Evolutionary conservation across 2,888 invertebrate genomes (phyloP).

Genomic region (Ametastegia equiseti): DNA sequence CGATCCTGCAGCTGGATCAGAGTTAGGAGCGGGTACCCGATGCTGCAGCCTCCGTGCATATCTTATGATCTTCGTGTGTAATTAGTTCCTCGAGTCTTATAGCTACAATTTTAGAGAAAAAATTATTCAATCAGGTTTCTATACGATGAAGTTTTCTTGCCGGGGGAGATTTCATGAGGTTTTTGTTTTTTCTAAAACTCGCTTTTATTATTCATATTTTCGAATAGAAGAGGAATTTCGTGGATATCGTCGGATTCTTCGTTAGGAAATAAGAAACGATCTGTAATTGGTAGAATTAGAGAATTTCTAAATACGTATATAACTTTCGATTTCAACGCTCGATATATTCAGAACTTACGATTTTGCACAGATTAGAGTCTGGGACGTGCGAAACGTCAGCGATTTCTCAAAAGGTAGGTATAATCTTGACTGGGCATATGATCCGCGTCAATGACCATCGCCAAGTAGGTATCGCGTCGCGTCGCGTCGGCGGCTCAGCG

Average conservation of each 20-base stretch:
- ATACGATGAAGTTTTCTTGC: neutral
- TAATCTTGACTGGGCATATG: neutral
- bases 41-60: constrained; percentile 10
- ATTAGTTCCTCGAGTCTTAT: constrained; percentile 25
- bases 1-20: constrained; percentile 45
- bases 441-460: constrained; percentile 36
- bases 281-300: neutral
- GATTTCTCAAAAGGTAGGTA: constrained; percentile 10
- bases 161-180: neutral
- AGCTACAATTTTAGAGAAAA: constrained; percentile 2
- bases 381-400: constrained; percentile 10
- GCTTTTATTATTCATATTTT: too few species aligned
- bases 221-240: neutral
- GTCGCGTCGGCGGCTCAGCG: constrained; percentile 15
- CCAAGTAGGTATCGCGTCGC: too few species aligned
- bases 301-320: constrained; percentile 18
- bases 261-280: neutral
- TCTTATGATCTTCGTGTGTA: constrained; percentile 34
- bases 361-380: neutral
- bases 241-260: neutral
- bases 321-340: constrained; percentile 23
- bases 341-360: neutral
- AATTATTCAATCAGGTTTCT: neutral
- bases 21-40: constrained; percentile 20
- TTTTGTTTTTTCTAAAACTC: too few species aligned